Conservation (phyloP, 2,113 vertebrate species). For the Austrofundulus limnaeus region DNA sequence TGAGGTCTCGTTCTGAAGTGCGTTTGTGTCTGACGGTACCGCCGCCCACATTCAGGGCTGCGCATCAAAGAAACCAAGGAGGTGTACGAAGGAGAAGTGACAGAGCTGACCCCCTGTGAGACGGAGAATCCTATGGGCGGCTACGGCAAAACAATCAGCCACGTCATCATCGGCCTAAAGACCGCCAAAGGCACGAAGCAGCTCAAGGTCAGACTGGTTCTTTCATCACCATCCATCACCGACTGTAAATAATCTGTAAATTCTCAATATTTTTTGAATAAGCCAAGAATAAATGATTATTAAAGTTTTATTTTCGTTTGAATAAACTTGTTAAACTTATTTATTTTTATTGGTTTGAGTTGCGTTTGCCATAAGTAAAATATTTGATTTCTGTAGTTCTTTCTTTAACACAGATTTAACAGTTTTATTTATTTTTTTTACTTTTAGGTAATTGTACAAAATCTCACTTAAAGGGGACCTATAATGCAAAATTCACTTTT, state of each 20-base stretch:
- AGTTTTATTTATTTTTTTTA: neutral
- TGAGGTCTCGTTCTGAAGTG: constrained; percentile 62
- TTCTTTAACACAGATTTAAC: neutral
- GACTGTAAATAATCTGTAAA: neutral
- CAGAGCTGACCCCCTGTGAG: constrained; percentile 95
- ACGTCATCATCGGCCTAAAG: constrained; percentile 96
- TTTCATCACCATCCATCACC: too few relatives aligned
- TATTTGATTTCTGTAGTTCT: neutral
- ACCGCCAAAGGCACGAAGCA: constrained; percentile 98
- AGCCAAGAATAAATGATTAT: neutral
- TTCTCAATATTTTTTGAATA: neutral
- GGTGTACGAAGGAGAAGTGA: constrained; percentile 98
- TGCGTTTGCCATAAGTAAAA: neutral
- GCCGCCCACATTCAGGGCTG: constrained; percentile 78
- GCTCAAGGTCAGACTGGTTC: constrained; percentile 84
- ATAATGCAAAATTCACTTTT: too few relatives aligned
- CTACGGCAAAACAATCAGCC: constrained; percentile 97
- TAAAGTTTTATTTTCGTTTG: neutral
- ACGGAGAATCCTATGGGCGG: constrained; percentile 99
- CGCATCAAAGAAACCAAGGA: constrained; percentile 99
- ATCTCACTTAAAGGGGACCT: too few relatives aligned
- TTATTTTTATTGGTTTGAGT: too few relatives aligned
- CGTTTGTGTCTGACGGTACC: constrained; percentile 40
- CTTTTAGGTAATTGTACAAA: too few relatives aligned
- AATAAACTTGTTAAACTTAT: neutral